phyloP scores from a whole-genome alignment of 2,113 vertebrate genomes.

The Cyphomyrus plagiostoma region DNA sequence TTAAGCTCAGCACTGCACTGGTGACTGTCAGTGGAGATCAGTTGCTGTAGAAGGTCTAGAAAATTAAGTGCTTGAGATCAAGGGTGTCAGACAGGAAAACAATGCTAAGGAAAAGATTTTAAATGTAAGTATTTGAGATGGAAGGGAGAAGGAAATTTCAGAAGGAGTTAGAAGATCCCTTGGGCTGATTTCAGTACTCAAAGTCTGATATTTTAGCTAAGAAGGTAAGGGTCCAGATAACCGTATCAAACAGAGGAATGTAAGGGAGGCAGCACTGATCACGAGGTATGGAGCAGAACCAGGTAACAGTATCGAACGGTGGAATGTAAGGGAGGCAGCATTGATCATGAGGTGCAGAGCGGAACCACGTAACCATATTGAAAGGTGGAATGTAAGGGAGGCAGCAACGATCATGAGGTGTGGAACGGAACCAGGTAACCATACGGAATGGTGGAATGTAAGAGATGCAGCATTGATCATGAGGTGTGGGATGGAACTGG shows the following conservation, averaged over 20 bases:
- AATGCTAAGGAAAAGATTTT: neutral
- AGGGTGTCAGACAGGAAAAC: neutral
- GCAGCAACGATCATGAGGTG: neutral
- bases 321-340: neutral
- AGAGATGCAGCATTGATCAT: neutral
- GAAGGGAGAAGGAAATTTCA: neutral
- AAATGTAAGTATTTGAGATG: neutral
- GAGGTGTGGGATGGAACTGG: neutral
- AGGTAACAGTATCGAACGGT: neutral
- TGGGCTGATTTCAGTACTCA: neutral
- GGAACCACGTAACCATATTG: accelerated
- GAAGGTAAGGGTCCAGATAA: neutral
- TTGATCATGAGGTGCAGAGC: neutral
- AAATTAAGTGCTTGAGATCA: neutral
- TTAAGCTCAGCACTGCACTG: neutral
- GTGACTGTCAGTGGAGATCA: neutral
- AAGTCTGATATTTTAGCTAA: neutral
- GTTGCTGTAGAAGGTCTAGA: neutral
- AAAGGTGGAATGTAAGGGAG: neutral
- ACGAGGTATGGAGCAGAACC: neutral
- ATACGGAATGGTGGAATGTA: neutral
- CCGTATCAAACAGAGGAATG: neutral
- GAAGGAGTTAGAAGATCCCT: neutral
- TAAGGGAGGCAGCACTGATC: neutral
- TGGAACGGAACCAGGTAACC: neutral